Base-by-base conservation (phyloP, 2,888 invertebrate genomes). In the Rhimphoctona megacephalus region DNA sequence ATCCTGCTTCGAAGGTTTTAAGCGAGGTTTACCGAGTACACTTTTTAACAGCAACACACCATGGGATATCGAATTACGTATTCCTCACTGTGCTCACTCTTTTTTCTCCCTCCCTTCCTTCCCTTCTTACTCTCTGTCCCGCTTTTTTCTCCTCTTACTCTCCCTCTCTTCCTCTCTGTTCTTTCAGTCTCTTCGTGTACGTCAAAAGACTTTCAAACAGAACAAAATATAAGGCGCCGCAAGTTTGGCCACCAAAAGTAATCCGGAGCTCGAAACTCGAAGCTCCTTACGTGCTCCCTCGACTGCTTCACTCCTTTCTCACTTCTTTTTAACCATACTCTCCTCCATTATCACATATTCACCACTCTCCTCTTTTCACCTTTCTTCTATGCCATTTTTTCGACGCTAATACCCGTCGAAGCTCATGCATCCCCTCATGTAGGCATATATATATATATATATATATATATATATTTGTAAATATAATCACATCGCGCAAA, bases 211-310 rank as follows among this genome's bases (percentile, higher is more conserved):
- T 87, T 85, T 88, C 86, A 81, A 86, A 85, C 52, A 33, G 88
- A 85, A 88, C 88, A 89, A 91, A 79, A 69, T 79, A 79, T 88
- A 79, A 49, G 86, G 52, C 64, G 74, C 64, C 79, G 49, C 64
- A 52, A 52, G 52, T 46, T 46, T 46, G 69, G 67, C 57, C 39
- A 39, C 87, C 83, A 82, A 57, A 80, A 80, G 86, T 88, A 88
- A 90, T 89, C 85, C 89, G 88, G 83, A 89, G 83, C 79, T 85
- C 88, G 89, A 90, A 89, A 90, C 88, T 90, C 87, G 89, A 88
- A 76, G 85, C 83, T 80, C 64, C 76, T 80, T 76, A 80, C 86
- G 83, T 77, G 80, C 83, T 79, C 64, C 70, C 73, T 30, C 52
- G 25, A n/a, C 61, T 82, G n/a, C 22, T 72, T 61, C 43, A 67